Evolutionary conservation across 2,888 invertebrate genomes (phyloP).

Genomic region (Anodontia alba): DNA sequence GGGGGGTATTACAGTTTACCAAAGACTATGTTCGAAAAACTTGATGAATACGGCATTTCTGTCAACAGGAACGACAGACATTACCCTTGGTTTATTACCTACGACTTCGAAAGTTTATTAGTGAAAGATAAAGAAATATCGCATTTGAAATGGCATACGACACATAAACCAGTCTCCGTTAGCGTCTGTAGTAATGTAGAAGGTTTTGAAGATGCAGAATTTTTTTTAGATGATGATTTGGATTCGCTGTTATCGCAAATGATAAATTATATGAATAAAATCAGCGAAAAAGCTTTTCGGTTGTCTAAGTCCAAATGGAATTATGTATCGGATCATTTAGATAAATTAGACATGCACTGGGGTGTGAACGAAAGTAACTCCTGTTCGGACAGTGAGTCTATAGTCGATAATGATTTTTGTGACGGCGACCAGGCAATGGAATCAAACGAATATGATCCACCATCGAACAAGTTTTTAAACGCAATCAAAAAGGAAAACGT

Average conservation of each 20-base stretch:
- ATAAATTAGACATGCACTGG: constrained; percentile 21
- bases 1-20: not conserved
- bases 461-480: constrained; percentile 22
- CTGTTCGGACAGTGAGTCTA: not conserved
- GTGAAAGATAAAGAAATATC: not conserved
- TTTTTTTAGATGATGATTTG: constrained; percentile 25
- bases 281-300: not conserved
- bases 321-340: constrained; percentile 8
- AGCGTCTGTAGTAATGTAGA: constrained; percentile 38
- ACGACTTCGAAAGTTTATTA: constrained; percentile 29
- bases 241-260: constrained; percentile 18
- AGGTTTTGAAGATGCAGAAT: constrained; percentile 16
- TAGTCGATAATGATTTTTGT: constrained; percentile 3
- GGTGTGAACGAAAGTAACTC: not conserved
- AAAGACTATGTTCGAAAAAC: constrained; percentile 38
- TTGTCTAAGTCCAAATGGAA: not conserved
- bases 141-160: not conserved
- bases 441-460: constrained; percentile 21
- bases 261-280: constrained; percentile 20
- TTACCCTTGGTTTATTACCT: constrained; percentile 39
- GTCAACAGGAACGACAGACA: not conserved
- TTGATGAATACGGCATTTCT: constrained; percentile 22
- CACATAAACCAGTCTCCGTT: constrained; percentile 35
- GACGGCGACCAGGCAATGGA: constrained; percentile 12
- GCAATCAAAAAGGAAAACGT: constrained; percentile 30